Evolutionary conservation across 2,797 vertebrate species (phyloP).

Genomic region (Molothrus aeneus): DNA sequence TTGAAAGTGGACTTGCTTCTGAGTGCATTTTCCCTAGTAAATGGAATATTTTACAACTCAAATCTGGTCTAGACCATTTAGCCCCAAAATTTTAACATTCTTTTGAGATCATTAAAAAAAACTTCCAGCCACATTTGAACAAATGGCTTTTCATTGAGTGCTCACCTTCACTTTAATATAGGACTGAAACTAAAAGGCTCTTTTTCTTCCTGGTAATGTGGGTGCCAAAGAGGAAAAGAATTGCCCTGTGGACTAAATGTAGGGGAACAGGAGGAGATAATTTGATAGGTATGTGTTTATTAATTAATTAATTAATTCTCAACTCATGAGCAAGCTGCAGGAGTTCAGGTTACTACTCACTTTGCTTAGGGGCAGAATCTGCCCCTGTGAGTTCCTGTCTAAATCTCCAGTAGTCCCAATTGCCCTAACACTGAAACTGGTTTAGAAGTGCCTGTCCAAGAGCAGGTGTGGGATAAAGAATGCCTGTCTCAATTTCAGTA

Average conservation of each 20-base stretch:
- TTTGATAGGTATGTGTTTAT: background rate
- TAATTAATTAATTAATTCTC: too few species aligned
- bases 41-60: conserved; percentile 47
- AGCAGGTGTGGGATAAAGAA: background rate
- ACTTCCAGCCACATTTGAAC: conserved; percentile 22
- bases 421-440: background rate
- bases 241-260: background rate
- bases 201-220: background rate
- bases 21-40: conserved; percentile 24
- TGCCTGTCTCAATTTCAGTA: background rate
- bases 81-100: conserved; percentile 56
- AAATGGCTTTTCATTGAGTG: conserved; percentile 55
- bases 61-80: conserved; percentile 55
- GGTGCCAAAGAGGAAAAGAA: background rate
- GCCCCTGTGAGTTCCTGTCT: background rate
- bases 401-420: background rate
- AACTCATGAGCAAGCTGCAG: background rate
- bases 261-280: background rate
- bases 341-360: background rate
- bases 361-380: background rate
- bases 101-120: conserved; percentile 52
- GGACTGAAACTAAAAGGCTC: background rate
- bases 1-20: background rate
- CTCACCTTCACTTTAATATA: background rate
- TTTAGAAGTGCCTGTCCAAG: background rate